Base-by-base conservation (phyloP, 2,888 invertebrate genomes). In the Parapristionchus giblindavisi region DNA sequence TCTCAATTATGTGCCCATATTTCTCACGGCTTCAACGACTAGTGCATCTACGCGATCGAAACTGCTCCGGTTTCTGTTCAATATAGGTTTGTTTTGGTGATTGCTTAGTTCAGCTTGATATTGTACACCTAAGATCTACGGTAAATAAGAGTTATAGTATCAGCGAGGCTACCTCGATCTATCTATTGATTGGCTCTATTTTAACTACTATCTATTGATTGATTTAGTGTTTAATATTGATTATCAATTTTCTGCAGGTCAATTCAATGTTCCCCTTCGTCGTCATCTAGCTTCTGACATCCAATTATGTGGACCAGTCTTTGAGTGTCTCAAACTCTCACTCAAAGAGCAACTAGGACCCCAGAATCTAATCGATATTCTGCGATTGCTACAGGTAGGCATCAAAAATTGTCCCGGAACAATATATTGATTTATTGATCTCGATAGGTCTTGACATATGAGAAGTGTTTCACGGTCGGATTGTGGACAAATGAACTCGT, bases 281-380 rank as follows among this genome's bases (percentile, higher is more conserved):
- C 75, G 83, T 3, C 80, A 75, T 66, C 76, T 84, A 77, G 79
- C 82, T 48, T 58, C 77, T 21, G 83, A 84, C 17, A 70, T 82
- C 8, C 75, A 81, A 34, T 48, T 85, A 51, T 81, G 83, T 36
- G 78, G 75, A 1, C 66, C 85, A 3, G 80, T 85, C 11, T 84
- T 79, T 38, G 65, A 78, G 14, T 81, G 82, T 66, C 77, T 86
- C 29, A 79, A 80, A 70, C 51, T 76, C 8, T 83, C 84, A 27
- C 52, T 85, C 6, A 56, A 75, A 40, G 85, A 85, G 38, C 79
- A 85, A 60, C 71, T 85, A 6, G 86, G 85, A 34, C 84, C 85
- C 2, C 85, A 86, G 76, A 84, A 84, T 68, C 76, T 85, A 77
- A 83, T 86, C 34, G 85, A 85, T 73, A 81, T 84, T 43, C 76